Percentiles rank a stretch among this genome's conserved stretches.
Conservation (phyloP, 2,113 vertebrate genomes). For the Equus quagga region DNA sequence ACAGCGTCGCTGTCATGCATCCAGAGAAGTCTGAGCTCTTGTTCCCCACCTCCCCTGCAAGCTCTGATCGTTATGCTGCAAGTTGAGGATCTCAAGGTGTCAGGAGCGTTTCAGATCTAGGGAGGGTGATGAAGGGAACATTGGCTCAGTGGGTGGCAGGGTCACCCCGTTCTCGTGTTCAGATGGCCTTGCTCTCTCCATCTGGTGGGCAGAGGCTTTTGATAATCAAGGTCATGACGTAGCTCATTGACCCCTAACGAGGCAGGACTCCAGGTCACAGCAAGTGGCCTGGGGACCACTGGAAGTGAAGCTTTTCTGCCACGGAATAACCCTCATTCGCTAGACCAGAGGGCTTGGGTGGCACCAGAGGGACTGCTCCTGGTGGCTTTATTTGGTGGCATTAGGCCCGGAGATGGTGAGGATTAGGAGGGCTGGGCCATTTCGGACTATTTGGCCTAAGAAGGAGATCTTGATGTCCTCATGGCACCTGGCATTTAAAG, state of each 20-base stretch:
- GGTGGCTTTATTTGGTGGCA: neutral
- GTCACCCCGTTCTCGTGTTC: neutral
- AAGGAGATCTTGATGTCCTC: neutral
- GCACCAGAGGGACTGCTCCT: neutral
- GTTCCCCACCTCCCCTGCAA: neutral
- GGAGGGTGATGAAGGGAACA: neutral
- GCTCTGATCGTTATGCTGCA: neutral
- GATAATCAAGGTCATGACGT: neutral
- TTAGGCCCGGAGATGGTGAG: neutral
- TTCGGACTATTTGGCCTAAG: neutral
- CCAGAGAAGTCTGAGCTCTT: neutral
- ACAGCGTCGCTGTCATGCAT: neutral
- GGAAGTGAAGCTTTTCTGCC: neutral
- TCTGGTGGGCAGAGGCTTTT: neutral
- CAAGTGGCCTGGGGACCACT: neutral
- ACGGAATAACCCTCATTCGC: neutral
- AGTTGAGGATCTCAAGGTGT: neutral
- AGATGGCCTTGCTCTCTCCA: fast-evolving
- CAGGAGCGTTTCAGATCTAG: neutral
- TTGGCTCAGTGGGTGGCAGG: neutral
- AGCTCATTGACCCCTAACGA: neutral
- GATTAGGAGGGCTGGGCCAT: neutral
- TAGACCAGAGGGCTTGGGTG: neutral
- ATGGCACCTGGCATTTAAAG: neutral
- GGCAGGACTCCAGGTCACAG: neutral